Evolutionary conservation across 2,888 invertebrate genomes (phyloP).

Genomic region (Ptychoptera contaminata): DNA sequence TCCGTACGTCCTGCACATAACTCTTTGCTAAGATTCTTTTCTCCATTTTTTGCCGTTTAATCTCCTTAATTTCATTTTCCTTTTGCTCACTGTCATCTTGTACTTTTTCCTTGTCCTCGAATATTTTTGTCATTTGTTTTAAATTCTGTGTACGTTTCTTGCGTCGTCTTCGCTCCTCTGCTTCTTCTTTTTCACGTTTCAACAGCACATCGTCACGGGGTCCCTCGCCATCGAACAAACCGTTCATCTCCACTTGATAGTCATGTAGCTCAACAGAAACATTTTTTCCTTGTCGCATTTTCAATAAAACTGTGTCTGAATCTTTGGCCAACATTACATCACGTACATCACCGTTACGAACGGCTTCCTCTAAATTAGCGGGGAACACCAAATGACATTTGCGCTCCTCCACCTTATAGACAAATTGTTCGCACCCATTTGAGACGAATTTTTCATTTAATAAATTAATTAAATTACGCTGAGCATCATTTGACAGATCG

Average conservation of each 20-base stretch:
- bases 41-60: conserved; percentile 20
- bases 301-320: conserved; percentile 55
- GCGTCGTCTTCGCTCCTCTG: conserved; percentile 37
- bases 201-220: conserved; percentile 46
- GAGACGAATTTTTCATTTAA: conserved; percentile 41
- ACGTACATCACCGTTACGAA: conserved; percentile 58
- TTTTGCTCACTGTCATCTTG: conserved; percentile 38
- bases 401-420: conserved; percentile 59
- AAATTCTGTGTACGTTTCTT: conserved; percentile 45
- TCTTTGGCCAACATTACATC: conserved; percentile 64
- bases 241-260: conserved; percentile 33
- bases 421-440: conserved; percentile 40
- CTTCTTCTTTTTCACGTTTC: conserved; percentile 40
- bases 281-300: conserved; percentile 55
- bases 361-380: conserved; percentile 56
- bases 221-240: conserved; percentile 56
- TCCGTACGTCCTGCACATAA: conserved; percentile 26
- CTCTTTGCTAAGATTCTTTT: conserved; percentile 18
- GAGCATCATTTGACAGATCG: conserved; percentile 50
- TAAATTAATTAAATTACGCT: conserved; percentile 43
- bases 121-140: conserved; percentile 50
- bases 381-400: conserved; percentile 60
- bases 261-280: conserved; percentile 56
- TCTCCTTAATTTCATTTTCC: conserved; percentile 26
- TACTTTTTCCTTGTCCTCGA: conserved; percentile 56